These are phyloP conservation scores for Hyalella azteca DNA, from an alignment of 2,888 invertebrate species.

Conservation along the genomic window DNA sequence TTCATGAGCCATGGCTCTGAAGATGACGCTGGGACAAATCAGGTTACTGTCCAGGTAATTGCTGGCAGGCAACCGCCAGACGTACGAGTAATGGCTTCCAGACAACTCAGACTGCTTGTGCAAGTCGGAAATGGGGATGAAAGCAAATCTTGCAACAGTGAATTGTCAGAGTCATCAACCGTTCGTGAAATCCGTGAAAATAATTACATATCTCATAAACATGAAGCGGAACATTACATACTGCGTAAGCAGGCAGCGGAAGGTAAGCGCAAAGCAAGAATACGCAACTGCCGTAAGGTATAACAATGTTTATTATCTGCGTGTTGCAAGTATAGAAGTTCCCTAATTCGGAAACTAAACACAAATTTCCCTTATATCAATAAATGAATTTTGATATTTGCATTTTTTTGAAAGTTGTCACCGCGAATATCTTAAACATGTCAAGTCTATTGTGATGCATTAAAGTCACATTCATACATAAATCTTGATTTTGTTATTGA, in stretches of 20 bases:
- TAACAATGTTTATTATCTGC: too few relatives aligned
- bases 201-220: neutral
- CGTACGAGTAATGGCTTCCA: conserved; percentile 44
- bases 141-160: neutral
- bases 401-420: too few relatives aligned
- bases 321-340: too few relatives aligned
- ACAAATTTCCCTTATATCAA: too few relatives aligned
- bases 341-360: too few relatives aligned
- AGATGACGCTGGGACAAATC: conserved; percentile 2
- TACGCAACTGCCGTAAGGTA: too few relatives aligned
- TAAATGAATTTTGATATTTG: too few relatives aligned
- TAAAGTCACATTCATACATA: too few relatives aligned
- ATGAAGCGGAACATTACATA: neutral
- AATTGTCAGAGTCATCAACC: neutral
- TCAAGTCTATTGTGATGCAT: too few relatives aligned
- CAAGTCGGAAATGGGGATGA: conserved; percentile 37
- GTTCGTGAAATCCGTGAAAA: neutral
- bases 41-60: conserved; percentile 51
- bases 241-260: neutral
- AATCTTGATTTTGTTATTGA: neutral
- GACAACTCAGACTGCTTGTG: conserved; percentile 45
- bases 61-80: conserved; percentile 49
- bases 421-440: too few relatives aligned
- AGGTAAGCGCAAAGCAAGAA: too few relatives aligned
- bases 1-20: neutral